Evolutionary conservation across 2,113 vertebrate species (phyloP).

Genomic region (Cheilinus undulatus): DNA sequence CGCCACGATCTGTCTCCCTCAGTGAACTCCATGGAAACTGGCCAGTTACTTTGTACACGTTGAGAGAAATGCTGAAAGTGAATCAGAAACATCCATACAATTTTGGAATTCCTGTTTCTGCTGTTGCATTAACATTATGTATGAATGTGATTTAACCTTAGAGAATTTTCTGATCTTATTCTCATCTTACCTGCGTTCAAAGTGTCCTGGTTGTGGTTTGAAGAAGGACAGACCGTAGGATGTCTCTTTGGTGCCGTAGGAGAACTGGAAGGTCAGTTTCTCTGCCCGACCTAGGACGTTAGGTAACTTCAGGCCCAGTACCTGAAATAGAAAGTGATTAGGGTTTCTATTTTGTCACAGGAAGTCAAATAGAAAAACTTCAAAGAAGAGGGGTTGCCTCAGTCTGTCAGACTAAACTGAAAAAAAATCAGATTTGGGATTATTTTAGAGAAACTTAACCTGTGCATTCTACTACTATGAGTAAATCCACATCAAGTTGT

Average conservation of each 20-base stretch:
- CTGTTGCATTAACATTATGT: background rate
- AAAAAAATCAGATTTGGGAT: no score
- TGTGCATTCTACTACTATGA: no score
- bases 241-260: constrained; percentile 98
- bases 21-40: constrained; percentile 99
- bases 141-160: no score
- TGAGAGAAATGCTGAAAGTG: constrained; percentile 88
- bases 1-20: constrained; percentile 93
- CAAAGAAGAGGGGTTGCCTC: background rate
- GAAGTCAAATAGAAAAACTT: background rate
- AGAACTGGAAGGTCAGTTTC: constrained; percentile 96
- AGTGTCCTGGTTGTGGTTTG: constrained; percentile 93
- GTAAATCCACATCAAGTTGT: no score
- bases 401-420: background rate
- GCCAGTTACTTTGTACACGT: constrained; percentile 95
- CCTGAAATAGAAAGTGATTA: constrained; percentile 77
- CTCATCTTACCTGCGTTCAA: constrained; percentile 91
- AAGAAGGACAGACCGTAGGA: constrained; percentile 97
- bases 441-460: no score
- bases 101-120: background rate
- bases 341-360: background rate
- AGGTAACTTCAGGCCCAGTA: constrained; percentile 94
- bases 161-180: no score
- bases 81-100: background rate
- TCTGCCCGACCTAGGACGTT: constrained; percentile 95